phyloP scores from a whole-genome alignment of 1,140 invertebrate genomes.

The Dufourea novaeangliae region DNA sequence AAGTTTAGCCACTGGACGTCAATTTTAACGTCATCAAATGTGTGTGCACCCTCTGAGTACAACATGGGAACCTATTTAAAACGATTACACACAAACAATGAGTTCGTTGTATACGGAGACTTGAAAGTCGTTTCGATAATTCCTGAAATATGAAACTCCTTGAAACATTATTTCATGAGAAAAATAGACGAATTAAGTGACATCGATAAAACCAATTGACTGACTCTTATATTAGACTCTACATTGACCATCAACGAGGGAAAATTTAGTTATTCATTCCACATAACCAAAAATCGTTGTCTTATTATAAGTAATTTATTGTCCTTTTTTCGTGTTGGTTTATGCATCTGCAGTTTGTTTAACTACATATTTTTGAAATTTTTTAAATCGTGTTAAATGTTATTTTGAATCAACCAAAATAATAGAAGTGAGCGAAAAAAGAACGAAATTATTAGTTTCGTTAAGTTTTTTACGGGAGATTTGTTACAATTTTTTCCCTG shows the following conservation, averaged over 20 bases:
- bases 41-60: slow-evolving; percentile 46
- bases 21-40: not conserved
- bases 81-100: not conserved
- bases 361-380: not conserved
- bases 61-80: slow-evolving; percentile 41
- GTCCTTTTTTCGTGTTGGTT: not conserved
- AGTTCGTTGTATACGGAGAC: slow-evolving; percentile 48
- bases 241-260: slow-evolving; percentile 48
- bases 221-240: slow-evolving; percentile 74
- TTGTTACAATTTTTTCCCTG: not conserved
- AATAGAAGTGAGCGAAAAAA: not conserved
- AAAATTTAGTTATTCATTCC: slow-evolving; percentile 49
- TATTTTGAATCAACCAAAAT: not conserved
- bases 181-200: not conserved
- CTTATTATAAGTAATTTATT: not conserved
- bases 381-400: not conserved
- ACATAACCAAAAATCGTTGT: slow-evolving; percentile 47
- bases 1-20: not conserved
- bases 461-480: too few species aligned
- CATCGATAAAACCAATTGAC: slow-evolving; percentile 57
- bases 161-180: slow-evolving; percentile 12
- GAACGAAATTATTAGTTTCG: not conserved
- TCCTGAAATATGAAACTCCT: not conserved
- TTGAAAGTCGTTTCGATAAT: slow-evolving; percentile 27
- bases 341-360: not conserved